These are phyloP conservation scores for Acrobasis repandana DNA, from an alignment of 2,888 invertebrate species.

Conservation along the genomic window DNA sequence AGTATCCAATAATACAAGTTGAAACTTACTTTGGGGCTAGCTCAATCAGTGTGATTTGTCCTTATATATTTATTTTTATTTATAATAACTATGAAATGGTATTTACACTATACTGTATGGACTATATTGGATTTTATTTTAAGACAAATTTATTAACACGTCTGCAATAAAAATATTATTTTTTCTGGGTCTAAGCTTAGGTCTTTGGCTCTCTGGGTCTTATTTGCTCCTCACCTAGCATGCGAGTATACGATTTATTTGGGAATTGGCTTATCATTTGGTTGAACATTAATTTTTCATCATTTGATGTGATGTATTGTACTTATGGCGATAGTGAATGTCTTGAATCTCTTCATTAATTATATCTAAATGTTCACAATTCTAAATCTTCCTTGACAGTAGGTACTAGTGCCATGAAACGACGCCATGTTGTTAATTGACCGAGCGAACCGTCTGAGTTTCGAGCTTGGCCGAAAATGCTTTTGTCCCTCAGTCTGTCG, in stretches of 20 bases:
- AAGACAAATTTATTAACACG: conserved; percentile 52
- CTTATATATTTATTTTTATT: too few relatives aligned
- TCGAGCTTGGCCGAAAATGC: too few relatives aligned
- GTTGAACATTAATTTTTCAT: conserved; percentile 25
- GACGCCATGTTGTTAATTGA: conserved; percentile 9
- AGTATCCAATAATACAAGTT: too few relatives aligned
- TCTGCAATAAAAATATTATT: conserved; percentile 70
- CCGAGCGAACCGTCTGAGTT: too few relatives aligned
- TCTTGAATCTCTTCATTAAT: conserved; percentile 3
- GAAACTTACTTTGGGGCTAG: too few relatives aligned
- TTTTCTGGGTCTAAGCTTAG: too few relatives aligned
- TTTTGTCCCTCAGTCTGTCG: too few relatives aligned
- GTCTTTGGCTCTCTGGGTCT: conserved; percentile 55
- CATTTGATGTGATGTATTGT: conserved; percentile 30
- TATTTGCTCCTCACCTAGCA: conserved; percentile 51
- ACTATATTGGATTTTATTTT: conserved; percentile 40
- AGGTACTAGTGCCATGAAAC: background rate
- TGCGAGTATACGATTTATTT: background rate
- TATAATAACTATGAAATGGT: conserved; percentile 8
- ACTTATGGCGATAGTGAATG: background rate
- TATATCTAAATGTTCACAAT: background rate
- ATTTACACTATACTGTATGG: conserved; percentile 21
- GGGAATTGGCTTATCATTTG: conserved; percentile 29
- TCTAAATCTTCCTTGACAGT: background rate
- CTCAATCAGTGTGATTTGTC: too few relatives aligned